These are phyloP conservation scores for Ageneiosus marmoratus DNA, from an alignment of 2,113 vertebrate species.

Conservation along the genomic window DNA sequence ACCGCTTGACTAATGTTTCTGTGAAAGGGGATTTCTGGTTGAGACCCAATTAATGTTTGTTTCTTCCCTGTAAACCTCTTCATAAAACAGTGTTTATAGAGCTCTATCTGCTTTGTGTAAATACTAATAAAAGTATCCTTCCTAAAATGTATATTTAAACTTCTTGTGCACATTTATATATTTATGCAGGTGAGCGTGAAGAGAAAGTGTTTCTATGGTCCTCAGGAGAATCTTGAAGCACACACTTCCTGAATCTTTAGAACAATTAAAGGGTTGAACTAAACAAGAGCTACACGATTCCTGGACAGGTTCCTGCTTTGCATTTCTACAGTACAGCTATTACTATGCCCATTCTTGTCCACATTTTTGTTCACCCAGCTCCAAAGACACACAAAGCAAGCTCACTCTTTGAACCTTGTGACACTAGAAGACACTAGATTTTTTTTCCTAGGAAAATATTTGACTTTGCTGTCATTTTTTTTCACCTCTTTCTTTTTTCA, in stretches of 20 bases:
- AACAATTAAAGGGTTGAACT: conserved; percentile 3
- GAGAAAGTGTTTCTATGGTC: background rate
- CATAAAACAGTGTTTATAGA: background rate
- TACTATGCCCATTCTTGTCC: background rate
- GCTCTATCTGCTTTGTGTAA: background rate
- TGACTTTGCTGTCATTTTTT: background rate
- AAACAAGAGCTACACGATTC: background rate
- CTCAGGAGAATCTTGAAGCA: background rate
- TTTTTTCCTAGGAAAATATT: background rate
- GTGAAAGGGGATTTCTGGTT: background rate
- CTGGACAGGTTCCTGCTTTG: background rate
- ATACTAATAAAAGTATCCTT: background rate
- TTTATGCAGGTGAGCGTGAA: background rate
- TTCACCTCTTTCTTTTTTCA: background rate
- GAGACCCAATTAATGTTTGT: background rate
- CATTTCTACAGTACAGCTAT: background rate
- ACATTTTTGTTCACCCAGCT: conserved; percentile 1
- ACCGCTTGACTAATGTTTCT: background rate
- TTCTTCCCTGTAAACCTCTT: background rate
- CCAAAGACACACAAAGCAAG: background rate
- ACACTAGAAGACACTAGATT: background rate
- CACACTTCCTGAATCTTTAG: background rate
- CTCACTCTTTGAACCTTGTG: background rate
- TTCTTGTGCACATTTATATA: background rate
- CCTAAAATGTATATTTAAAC: background rate